A percentile compares a stretch with the other conserved stretches of the same genome.
These are phyloP conservation scores for Phthorimaea operculella DNA, from an alignment of 1,140 invertebrate species.

Conservation along the genomic window DNA sequence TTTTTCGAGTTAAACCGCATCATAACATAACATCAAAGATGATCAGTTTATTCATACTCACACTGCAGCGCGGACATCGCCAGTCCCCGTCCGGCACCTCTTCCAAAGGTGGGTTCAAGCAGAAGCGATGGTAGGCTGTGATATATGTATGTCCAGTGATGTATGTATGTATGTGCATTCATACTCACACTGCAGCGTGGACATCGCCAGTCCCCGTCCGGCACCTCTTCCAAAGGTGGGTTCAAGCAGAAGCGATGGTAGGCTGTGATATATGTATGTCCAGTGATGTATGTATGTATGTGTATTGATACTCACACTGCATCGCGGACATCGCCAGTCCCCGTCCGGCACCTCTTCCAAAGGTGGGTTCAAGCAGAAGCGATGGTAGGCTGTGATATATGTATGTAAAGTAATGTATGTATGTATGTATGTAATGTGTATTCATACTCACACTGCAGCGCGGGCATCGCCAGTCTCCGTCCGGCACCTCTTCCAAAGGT, in stretches of 20 bases:
- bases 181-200: conserved; percentile 87
- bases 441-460: conserved; percentile 84
- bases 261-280: too few relatives aligned
- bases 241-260: conserved; percentile 98
- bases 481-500: conserved; percentile 91
- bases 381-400: conserved; percentile 98
- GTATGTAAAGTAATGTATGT: too few relatives aligned
- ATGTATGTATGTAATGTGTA: too few relatives aligned
- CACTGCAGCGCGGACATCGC: conserved; percentile 96
- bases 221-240: conserved; percentile 93
- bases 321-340: conserved; percentile 98
- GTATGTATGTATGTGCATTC: too few relatives aligned
- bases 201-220: conserved; percentile 98
- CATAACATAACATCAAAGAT: too few relatives aligned
- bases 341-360: conserved; percentile 94
- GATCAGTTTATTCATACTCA: too few relatives aligned
- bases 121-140: conserved; percentile 99
- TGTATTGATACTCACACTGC: conserved; percentile 80
- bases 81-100: conserved; percentile 97
- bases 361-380: conserved; percentile 96
- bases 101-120: conserved; percentile 94
- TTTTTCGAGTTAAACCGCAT: too few relatives aligned
- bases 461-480: conserved; percentile 98
- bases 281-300: too few relatives aligned
- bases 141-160: too few relatives aligned